Conservation (phyloP, 2,888 invertebrate genomes). For the Lepas anatifera region DNA sequence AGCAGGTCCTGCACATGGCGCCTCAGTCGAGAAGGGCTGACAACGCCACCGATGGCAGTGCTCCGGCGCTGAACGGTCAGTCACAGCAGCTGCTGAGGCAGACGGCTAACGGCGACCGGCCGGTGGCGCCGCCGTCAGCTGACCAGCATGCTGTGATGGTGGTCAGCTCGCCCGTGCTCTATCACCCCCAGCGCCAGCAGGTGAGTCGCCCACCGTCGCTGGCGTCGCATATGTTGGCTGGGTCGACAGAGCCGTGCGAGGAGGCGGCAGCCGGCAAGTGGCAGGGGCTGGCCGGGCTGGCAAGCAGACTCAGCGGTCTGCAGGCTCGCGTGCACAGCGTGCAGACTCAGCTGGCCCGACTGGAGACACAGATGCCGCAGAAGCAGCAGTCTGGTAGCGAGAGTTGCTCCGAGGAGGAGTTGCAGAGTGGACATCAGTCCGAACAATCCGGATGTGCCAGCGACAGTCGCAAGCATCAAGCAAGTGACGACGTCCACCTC, state of each 20-base stretch:
- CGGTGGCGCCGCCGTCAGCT: background rate
- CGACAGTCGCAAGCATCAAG: too few relatives aligned
- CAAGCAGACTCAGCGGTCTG: background rate
- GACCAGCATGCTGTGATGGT: background rate
- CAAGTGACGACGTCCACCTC: too few relatives aligned
- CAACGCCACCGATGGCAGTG: too few relatives aligned
- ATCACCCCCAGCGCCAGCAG: background rate
- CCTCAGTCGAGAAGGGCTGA: too few relatives aligned
- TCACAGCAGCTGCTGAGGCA: too few relatives aligned
- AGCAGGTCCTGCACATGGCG: too few relatives aligned
- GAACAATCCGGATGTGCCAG: too few relatives aligned
- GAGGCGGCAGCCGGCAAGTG: background rate
- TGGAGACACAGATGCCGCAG: background rate
- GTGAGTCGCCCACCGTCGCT: background rate
- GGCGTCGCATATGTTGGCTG: background rate
- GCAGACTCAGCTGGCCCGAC: background rate
- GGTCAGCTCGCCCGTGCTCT: background rate
- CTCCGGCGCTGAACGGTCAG: too few relatives aligned
- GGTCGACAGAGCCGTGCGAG: background rate
- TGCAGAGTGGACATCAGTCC: too few relatives aligned
- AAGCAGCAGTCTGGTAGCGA: background rate
- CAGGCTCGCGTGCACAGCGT: background rate
- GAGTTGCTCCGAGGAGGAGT: too few relatives aligned
- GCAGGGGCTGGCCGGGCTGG: background rate
- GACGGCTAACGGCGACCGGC: background rate